A percentile compares a stretch with the other conserved stretches of the same genome.
These are phyloP conservation scores for Carassius carassius DNA, from an alignment of 2,113 vertebrate genomes.

Conservation along the genomic window DNA sequence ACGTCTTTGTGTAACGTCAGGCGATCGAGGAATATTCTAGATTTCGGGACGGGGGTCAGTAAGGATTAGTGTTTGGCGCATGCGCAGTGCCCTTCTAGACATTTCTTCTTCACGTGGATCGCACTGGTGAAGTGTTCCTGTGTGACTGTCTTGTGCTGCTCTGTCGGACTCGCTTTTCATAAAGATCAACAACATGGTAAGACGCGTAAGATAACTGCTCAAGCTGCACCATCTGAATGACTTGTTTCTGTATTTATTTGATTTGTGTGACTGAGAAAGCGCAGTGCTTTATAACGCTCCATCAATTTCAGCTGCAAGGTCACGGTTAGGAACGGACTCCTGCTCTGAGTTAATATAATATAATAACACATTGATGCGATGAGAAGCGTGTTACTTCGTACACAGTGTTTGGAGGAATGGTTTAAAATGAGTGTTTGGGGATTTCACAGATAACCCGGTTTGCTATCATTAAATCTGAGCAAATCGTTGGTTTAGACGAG, in stretches of 20 bases:
- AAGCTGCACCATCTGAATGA: background rate
- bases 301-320: constrained; percentile 11
- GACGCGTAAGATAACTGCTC: background rate
- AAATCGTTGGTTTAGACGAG: background rate
- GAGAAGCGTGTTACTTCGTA: too few species aligned
- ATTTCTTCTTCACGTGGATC: constrained; percentile 78
- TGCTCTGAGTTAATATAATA: background rate
- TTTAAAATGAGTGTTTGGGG: background rate
- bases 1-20: background rate
- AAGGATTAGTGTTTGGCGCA: constrained; percentile 57
- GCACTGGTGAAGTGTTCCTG: constrained; percentile 5
- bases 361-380: background rate
- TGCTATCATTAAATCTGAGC: background rate
- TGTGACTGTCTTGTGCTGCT: constrained; percentile 29
- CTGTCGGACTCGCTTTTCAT: background rate
- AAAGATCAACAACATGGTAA: constrained; percentile 47
- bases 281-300: constrained; percentile 7
- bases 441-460: background rate
- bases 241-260: background rate
- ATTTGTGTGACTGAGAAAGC: background rate
- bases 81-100: constrained; percentile 66
- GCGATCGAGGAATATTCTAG: constrained; percentile 52
- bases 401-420: background rate
- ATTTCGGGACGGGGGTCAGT: background rate
- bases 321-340: constrained; percentile 3